Conservation (phyloP, 2,888 invertebrate species). For the Dorcus hopei region DNA sequence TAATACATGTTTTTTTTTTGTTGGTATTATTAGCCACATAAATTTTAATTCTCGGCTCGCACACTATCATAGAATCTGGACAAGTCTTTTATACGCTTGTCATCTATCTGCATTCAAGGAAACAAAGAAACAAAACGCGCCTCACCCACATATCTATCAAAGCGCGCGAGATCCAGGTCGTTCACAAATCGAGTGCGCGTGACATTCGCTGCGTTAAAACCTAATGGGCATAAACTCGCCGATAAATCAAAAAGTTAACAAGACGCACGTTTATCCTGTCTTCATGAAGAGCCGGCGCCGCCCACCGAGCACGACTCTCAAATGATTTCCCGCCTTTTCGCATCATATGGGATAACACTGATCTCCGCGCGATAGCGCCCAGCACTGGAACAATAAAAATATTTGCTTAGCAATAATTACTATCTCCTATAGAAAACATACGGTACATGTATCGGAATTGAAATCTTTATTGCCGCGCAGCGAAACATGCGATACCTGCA, state of each 20-base stretch:
- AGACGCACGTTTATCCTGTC: conserved; percentile 41
- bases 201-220: conserved; percentile 11
- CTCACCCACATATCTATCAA: too few species aligned
- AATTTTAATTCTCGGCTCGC: too few species aligned
- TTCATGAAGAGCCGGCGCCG: conserved; percentile 47
- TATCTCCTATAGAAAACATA: conserved; percentile 27
- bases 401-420: conserved; percentile 47
- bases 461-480: conserved; percentile 19
- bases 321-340: conserved; percentile 42
- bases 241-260: conserved; percentile 50
- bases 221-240: conserved; percentile 22
- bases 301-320: conserved; percentile 45
- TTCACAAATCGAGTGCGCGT: too few species aligned
- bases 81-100: too few species aligned
- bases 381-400: conserved; percentile 45
- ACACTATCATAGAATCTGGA: too few species aligned
- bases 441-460: conserved; percentile 22
- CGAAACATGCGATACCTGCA: conserved; percentile 13
- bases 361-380: conserved; percentile 22
- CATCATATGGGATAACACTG: conserved; percentile 44
- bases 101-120: too few species aligned
- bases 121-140: too few species aligned
- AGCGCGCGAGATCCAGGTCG: too few species aligned
- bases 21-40: too few species aligned
- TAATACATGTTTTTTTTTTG: too few species aligned